A percentile compares a stretch with the other conserved stretches of the same genome.
These are phyloP conservation scores for Psephotus haematonotus DNA, from an alignment of 2,113 vertebrate species.

Conservation along the genomic window DNA sequence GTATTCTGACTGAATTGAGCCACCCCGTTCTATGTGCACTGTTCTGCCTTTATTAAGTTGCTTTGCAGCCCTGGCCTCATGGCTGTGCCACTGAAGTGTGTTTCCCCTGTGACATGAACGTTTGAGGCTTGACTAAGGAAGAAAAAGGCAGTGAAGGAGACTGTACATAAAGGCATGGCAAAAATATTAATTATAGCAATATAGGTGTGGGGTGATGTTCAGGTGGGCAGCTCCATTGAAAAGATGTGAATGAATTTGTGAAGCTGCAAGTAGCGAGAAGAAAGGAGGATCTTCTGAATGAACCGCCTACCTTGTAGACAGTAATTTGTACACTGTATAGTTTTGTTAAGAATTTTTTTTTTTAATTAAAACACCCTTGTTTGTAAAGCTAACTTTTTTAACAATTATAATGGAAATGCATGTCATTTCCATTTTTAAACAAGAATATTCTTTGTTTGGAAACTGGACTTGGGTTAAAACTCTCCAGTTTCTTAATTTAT, in stretches of 20 bases:
- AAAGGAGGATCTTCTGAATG: conserved; percentile 88
- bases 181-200: conserved; percentile 89
- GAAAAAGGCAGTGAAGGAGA: conserved; percentile 86
- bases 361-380: conserved; percentile 87
- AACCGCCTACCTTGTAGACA: conserved; percentile 91
- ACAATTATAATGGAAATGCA: conserved; percentile 83
- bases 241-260: conserved; percentile 87
- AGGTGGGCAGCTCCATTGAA: conserved; percentile 87
- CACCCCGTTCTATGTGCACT: conserved; percentile 87
- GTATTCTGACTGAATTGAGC: conserved; percentile 79
- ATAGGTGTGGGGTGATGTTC: conserved; percentile 87
- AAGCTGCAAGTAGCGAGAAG: conserved; percentile 86
- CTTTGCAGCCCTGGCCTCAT: conserved; percentile 89
- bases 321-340: conserved; percentile 99
- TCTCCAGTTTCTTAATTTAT: conserved; percentile 92
- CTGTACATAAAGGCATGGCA: conserved; percentile 87
- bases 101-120: conserved; percentile 83
- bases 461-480: conserved; percentile 97
- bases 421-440: conserved; percentile 90
- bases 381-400: conserved; percentile 93
- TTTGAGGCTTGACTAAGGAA: conserved; percentile 78
- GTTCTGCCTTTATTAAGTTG: conserved; percentile 81
- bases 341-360: conserved; percentile 85
- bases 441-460: conserved; percentile 85
- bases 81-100: conserved; percentile 88